Evolutionary conservation across 2,113 vertebrate species (phyloP), one percentile per base, ranked within the genome.

Genomic region (Leucosticte australis): DNA sequence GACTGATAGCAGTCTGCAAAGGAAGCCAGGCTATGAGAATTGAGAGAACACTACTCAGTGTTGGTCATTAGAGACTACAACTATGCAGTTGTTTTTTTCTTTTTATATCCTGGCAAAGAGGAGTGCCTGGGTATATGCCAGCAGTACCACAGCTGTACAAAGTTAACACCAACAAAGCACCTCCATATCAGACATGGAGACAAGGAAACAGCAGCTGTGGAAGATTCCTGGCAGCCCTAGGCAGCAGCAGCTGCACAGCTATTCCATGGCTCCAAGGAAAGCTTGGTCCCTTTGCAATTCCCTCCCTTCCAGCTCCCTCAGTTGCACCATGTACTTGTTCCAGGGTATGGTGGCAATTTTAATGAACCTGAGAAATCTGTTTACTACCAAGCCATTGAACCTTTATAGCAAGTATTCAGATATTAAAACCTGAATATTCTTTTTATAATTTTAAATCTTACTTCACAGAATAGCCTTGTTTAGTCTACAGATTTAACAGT

Each of bases 401-500:
- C 35, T 94, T 94, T 87, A 73, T 11, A 81, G 55, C 23, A 23
- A 50, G 23, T n/a, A 24, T 77, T 95, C 68, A 85, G 64, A 69
- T 89, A 88, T 73, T 95, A 97, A 84, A 97, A 88, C 20, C 7
- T 57, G 21, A 89, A 35, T n/a, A 77, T 69, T 87, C 13, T 42
- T 89, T 93, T 83, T 64, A 75, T 56, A 64, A 53, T 75, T 80
- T 81, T 59, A 91, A 78, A 49, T 63, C 73, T 79, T 52, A 92
- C 42, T 91, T 91, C 89, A 90, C 13, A 80, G 55, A 76, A 92
- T 50, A 96, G 60, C 8, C 77, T 77, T 95, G 79, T 82, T 87
- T 63, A 96, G 96, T 92, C 91, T 74, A 77, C 50, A 87, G 63
- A 91, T 67, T 92, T 74, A 89, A 89, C 46, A 86, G 49, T 39